Evolutionary conservation across 2,113 vertebrate genomes (phyloP).

Genomic region (Pantherophis guttatus): DNA sequence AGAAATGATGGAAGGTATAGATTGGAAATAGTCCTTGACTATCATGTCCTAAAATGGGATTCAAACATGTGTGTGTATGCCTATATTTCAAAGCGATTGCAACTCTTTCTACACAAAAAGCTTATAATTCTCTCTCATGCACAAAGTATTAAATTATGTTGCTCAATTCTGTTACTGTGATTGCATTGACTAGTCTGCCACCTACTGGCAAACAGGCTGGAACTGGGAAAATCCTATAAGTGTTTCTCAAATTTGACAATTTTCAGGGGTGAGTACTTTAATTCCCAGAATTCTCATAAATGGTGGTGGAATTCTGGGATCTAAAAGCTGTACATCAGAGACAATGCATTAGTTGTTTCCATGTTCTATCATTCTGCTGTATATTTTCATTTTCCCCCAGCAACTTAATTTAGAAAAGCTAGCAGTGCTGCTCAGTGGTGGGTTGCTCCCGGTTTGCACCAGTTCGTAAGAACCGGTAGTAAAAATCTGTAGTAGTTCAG

Average conservation of each 20-base stretch:
- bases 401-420: not conserved
- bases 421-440: not conserved
- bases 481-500: no score
- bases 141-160: not conserved
- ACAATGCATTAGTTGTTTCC: not conserved
- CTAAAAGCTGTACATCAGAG: not conserved
- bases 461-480: no score
- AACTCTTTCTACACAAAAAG: slow-evolving; percentile 40
- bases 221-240: not conserved
- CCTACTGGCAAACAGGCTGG: slow-evolving; percentile 37
- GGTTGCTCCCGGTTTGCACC: no score
- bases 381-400: not conserved
- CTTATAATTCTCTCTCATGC: slow-evolving; percentile 7
- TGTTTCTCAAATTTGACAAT: not conserved
- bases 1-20: slow-evolving; percentile 21
- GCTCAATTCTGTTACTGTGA: not conserved
- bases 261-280: not conserved
- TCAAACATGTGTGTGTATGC: slow-evolving; percentile 56
- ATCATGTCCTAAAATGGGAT: slow-evolving; percentile 36
- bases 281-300: not conserved
- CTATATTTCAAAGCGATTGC: slow-evolving; percentile 37
- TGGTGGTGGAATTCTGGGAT: not conserved
- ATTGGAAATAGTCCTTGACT: slow-evolving; percentile 39
- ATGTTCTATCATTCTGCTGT: not conserved
- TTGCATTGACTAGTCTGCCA: slow-evolving; percentile 48